Percentiles rank a stretch among this genome's conserved stretches.
Evolutionary conservation across 2,113 vertebrate species (phyloP).

Genomic region (Nycticorax nycticorax): DNA sequence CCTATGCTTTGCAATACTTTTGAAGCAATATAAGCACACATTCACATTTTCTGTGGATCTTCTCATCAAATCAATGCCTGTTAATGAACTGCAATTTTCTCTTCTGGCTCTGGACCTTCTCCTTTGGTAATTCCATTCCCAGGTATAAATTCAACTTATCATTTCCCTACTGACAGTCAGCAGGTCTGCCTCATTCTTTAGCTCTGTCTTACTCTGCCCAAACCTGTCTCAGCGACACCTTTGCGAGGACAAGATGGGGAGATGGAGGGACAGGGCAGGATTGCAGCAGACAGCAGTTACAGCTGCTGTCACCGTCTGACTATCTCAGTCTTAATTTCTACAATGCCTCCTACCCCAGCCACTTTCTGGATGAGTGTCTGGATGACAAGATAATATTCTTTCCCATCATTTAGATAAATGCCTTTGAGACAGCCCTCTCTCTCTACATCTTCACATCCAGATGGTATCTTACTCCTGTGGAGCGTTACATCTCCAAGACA

Average conservation of each 20-base stretch:
- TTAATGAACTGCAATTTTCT: not conserved
- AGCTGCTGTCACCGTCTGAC: not conserved
- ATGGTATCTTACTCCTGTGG: not conserved
- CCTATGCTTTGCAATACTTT: not conserved
- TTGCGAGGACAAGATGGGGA: not conserved
- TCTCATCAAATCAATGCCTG: not conserved
- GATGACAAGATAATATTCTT: not conserved
- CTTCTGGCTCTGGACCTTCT: not conserved
- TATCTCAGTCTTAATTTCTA: not conserved
- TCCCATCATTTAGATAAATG: not conserved
- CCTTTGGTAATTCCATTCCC: not conserved
- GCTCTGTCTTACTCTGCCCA: not conserved
- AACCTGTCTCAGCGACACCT: not conserved
- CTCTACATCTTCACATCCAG: not conserved
- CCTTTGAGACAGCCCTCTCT: not conserved
- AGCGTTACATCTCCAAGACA: rapidly evolving
- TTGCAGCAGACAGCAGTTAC: not conserved
- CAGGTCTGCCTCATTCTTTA: not conserved
- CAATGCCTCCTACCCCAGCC: not conserved
- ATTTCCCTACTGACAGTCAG: not conserved
- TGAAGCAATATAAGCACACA: not conserved
- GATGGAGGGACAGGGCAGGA: not conserved
- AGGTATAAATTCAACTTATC: not conserved
- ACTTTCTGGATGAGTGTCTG: not conserved
- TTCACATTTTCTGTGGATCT: not conserved